Percentiles rank a stretch among this genome's conserved stretches.
Evolutionary conservation across 2,113 vertebrate species (phyloP).

Genomic region (Zapus hudsonius): DNA sequence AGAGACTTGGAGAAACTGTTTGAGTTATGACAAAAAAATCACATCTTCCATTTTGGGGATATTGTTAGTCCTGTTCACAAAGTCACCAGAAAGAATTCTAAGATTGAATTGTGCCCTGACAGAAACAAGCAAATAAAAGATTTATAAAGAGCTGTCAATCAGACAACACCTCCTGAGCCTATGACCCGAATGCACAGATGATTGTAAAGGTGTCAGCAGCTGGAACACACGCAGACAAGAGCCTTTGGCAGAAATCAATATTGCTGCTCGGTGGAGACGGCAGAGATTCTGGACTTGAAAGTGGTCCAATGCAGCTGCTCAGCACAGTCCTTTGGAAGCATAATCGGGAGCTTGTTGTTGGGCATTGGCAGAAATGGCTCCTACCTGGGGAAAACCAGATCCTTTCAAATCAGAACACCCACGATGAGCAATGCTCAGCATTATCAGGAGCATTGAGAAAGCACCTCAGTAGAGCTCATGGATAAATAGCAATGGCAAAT

Average conservation of each 20-base stretch:
- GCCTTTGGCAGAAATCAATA: conserved; percentile 72
- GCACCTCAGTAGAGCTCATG: rapidly evolving
- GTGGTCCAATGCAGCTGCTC: conserved; percentile 33
- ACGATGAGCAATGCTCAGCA: background rate
- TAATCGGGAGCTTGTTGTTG: background rate
- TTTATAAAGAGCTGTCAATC: conserved; percentile 73
- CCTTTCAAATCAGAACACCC: background rate
- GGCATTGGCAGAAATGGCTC: background rate
- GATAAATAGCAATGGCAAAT: background rate
- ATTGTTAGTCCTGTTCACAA: conserved; percentile 36
- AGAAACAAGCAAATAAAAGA: conserved; percentile 74
- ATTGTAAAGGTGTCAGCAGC: conserved; percentile 18
- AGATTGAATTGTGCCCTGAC: conserved; percentile 45
- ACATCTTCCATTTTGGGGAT: conserved; percentile 24
- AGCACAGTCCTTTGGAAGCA: conserved; percentile 17
- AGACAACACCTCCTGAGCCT: conserved; percentile 45
- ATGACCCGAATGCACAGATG: conserved; percentile 26
- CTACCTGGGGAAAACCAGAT: background rate
- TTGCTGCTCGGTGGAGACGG: background rate
- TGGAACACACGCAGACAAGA: conserved; percentile 46
- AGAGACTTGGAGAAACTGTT: conserved; percentile 23
- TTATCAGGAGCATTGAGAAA: background rate
- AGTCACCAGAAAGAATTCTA: conserved; percentile 65
- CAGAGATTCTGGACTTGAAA: conserved; percentile 45
- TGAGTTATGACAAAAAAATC: conserved; percentile 52